Base-by-base conservation (phyloP, 2,888 invertebrate species). In the Lissocephala sabroskyi region DNA sequence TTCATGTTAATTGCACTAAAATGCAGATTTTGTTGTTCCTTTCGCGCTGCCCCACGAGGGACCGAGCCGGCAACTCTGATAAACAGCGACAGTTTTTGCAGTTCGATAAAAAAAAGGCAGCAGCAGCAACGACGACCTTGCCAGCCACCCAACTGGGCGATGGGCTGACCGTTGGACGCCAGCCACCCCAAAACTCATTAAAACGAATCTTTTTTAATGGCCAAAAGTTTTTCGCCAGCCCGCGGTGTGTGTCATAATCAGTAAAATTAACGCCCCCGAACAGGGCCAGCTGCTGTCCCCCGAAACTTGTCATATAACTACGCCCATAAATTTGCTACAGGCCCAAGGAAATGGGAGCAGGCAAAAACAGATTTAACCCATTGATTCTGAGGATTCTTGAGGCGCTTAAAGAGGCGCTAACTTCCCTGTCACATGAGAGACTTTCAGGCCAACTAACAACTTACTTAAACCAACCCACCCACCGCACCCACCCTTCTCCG, bases 131-230 rank as follows among this genome's bases (percentile, higher is more conserved):
- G 19, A 16, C 18, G 41, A 46, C 52, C 52, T 62, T 70, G 75
- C 42, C 47, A 45, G 39, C 65, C n/a, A n/a, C n/a, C n/a, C n/a
- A n/a, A n/a, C n/a, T n/a, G 35, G 35, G 6, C 35, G 16, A 17
- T 16, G 16, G 35, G 16, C 14, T 6, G 16, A 35, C 19, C 37
- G 37, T 37, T 19, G 17, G 35, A 13, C 13, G 30, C 11, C 19
- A n/a, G 19, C 37, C 37, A 19, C 37, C 37, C 37, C 68, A 74
- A 68, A 68, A 75, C 68, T 68, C 68, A 68, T 68, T 68, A 68
- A 68, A 68, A 68, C 65, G 76, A 75, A 75, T 68, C 76, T 76
- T 75, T 56, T 68, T 68, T 68, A 68, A 68, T 68, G 68, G 76
- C 68, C 68, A 70, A 68, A 68, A 68, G 65, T 76, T 68, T 68